Evolutionary conservation across 2,888 invertebrate genomes (phyloP).

Genomic region (Arenicola marina): DNA sequence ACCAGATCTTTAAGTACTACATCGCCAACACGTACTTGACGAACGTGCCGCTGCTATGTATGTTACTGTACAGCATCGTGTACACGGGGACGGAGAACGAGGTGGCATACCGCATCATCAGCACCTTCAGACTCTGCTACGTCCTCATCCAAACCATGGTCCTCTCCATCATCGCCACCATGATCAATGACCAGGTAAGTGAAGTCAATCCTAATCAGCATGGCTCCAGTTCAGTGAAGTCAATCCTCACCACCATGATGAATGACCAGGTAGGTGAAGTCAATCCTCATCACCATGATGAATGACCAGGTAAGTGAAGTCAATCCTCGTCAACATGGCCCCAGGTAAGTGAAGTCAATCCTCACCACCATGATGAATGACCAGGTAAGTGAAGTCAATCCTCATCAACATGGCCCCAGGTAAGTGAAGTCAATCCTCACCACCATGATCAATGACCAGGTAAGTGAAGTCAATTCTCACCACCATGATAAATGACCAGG

Average conservation of each 20-base stretch:
- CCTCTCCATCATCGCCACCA: conserved; percentile 25
- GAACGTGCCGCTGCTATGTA: conserved; percentile 30
- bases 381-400: no score
- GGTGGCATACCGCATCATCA: conserved; percentile 12
- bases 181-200: conserved; percentile 37
- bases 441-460: conserved; percentile 36
- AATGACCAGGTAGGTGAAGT: no score
- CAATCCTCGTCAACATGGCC: no score
- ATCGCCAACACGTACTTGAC: conserved; percentile 34
- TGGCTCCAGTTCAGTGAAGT: no score
- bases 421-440: conserved; percentile 25
- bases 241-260: no score
- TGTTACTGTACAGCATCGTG: conserved; percentile 27
- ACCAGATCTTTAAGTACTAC: conserved; percentile 28
- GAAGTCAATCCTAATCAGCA: no score
- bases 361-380: no score
- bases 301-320: conserved; percentile 35
- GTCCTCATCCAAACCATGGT: conserved; percentile 29
- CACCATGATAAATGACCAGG: no score
- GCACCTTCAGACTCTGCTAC: conserved; percentile 19
- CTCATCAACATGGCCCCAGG: no score
- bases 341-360: no score
- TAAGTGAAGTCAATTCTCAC: no score
- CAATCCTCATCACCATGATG: no score
- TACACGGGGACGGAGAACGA: conserved; percentile 18